A percentile compares a stretch with the other conserved stretches of the same genome.
These are phyloP conservation scores for Heliothis subflexa DNA, from an alignment of 1,140 invertebrate genomes.

Conservation along the genomic window DNA sequence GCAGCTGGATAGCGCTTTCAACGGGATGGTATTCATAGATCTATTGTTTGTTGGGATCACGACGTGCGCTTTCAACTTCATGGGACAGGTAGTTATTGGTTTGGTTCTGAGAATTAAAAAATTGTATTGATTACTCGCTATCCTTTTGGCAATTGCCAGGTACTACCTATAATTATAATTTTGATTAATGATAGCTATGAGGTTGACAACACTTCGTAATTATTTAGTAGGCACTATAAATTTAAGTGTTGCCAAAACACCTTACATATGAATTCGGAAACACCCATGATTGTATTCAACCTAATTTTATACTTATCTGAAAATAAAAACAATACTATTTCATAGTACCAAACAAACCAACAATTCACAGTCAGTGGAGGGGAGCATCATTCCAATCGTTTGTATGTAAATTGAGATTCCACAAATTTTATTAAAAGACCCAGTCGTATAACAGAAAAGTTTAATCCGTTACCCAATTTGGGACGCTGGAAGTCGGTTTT, in stretches of 20 bases:
- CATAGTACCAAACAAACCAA: neutral
- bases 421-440: conserved; percentile 21
- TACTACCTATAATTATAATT: no score
- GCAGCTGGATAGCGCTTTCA: conserved; percentile 45
- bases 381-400: conserved; percentile 22
- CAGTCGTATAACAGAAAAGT: conserved; percentile 22
- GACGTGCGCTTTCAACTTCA: conserved; percentile 48
- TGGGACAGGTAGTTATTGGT: conserved; percentile 46
- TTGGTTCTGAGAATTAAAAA: no score
- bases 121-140: no score
- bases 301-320: no score
- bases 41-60: conserved; percentile 48
- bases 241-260: no score
- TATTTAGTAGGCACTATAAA: no score
- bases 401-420: conserved; percentile 37
- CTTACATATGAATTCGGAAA: no score
- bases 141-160: no score
- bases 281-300: no score
- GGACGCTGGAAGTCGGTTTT: neutral
- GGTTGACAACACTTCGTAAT: no score
- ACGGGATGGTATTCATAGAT: conserved; percentile 48
- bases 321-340: neutral
- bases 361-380: neutral
- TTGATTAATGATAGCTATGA: no score
- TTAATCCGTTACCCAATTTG: conserved; percentile 12